Evolutionary conservation across 1,140 invertebrate genomes (phyloP), one percentile per base, ranked within the genome.

Genomic region (Calephelis nemesis): DNA sequence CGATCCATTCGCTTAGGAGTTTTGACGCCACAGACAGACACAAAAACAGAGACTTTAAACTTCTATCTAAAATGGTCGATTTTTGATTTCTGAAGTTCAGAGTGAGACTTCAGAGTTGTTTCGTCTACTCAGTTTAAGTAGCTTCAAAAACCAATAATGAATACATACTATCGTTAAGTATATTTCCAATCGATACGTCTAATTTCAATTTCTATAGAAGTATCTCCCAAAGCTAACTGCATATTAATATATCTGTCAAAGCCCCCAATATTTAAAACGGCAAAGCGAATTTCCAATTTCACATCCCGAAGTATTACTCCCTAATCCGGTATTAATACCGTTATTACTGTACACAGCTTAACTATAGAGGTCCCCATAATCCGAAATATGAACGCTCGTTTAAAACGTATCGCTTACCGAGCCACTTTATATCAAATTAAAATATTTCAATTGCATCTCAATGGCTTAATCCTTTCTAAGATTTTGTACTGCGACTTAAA

Each of bases 291-390:
- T 69, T 69, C 63, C 62, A 71, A 74, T 71, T 65, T 62, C 11
- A 15, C 47, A 10, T 47, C 60, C 49, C 68, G 66, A 73, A 70
- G 69, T 49, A 65, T 69, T 71, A 69, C 52, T 71, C 71, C 64
- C 66, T 81, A 81, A 83, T 80, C 54, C 74, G 71, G 62, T 73
- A 74, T 81, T 77, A 77, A 83, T 75, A 79, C 74, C 74, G 69
- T 71, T 76, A 77, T 82, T 78, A 77, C 52, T 54, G 52, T 30
- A 19, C 52, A 52, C 49, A 54, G 52, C 52, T 54, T 54, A 54
- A 54, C 52, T 54, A 54, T 54, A 30, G 52, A 54, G 52, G 52
- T 54, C 19, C 52, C 52, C 52, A 54, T 54, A 54, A 54, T 54
- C 52, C 52, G 52, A 19, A 54, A 54, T 54, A 54, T 54, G 52